These are phyloP conservation scores for Sminthurides aquaticus DNA, from an alignment of 2,888 invertebrate species.

Conservation along the genomic window DNA sequence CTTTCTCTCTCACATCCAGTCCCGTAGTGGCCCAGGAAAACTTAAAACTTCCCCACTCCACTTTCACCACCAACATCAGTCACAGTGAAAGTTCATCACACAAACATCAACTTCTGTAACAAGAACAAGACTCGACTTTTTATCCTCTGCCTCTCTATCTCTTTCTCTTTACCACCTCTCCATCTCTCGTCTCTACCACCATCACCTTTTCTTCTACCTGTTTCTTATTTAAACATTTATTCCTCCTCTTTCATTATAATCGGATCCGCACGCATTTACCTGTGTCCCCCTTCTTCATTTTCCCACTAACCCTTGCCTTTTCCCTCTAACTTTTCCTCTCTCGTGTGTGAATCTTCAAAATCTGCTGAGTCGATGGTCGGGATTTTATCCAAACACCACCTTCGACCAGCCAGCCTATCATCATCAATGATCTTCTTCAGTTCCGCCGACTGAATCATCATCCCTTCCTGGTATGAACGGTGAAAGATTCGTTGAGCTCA, in stretches of 20 bases:
- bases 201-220: not conserved
- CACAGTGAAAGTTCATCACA: not conserved
- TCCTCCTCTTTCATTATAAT: not conserved
- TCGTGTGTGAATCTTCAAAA: too few relatives aligned
- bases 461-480: constrained; percentile 46
- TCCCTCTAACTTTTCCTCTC: too few relatives aligned
- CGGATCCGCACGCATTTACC: not conserved
- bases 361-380: too few relatives aligned
- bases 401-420: not conserved
- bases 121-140: not conserved
- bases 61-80: not conserved
- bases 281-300: too few relatives aligned
- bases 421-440: not conserved
- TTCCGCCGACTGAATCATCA: not conserved
- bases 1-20: not conserved
- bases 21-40: not conserved
- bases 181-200: not conserved
- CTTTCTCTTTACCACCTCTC: not conserved
- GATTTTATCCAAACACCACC: too few relatives aligned
- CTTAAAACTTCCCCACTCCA: not conserved
- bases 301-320: too few relatives aligned
- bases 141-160: not conserved
- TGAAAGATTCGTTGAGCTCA: constrained; percentile 23
- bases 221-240: not conserved
- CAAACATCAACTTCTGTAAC: not conserved